Percentiles rank a stretch among this genome's conserved stretches.
These are phyloP conservation scores for Euthynnus affinis DNA, from an alignment of 2,797 vertebrate species.

Conservation along the genomic window DNA sequence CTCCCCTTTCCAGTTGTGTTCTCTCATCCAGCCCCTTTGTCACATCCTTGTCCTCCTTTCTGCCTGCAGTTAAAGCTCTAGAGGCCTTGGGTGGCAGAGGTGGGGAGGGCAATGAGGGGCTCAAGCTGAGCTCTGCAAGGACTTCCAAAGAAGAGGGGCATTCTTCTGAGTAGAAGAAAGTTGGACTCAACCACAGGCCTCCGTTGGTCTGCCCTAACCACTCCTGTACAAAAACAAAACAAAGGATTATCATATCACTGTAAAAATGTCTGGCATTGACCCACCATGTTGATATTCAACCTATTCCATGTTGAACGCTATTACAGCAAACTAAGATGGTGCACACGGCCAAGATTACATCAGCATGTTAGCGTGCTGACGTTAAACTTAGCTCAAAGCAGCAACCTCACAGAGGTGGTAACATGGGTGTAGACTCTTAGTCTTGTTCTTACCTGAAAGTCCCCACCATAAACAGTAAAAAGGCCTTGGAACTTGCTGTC, in stretches of 20 bases:
- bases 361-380: too few species aligned
- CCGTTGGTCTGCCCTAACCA: conserved; percentile 89
- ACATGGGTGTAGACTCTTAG: neutral
- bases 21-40: conserved; percentile 22
- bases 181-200: conserved; percentile 82
- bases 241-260: neutral
- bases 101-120: conserved; percentile 56
- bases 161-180: conserved; percentile 83
- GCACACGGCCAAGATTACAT: neutral
- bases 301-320: neutral
- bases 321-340: neutral
- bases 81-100: conserved; percentile 66
- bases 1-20: conserved; percentile 7
- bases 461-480: conserved; percentile 90
- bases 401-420: too few species aligned
- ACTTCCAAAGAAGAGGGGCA: conserved; percentile 86
- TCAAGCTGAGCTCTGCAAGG: conserved; percentile 86
- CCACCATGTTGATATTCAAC: neutral
- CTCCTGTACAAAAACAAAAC: conserved; percentile 77
- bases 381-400: too few species aligned
- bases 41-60: conserved; percentile 41
- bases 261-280: neutral
- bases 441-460: conserved; percentile 88
- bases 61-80: neutral
- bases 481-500: conserved; percentile 91